Evolutionary conservation across 2,113 vertebrate genomes (phyloP), one percentile per base, ranked within the genome.

Genomic region (Phylloscopus trochilus): DNA sequence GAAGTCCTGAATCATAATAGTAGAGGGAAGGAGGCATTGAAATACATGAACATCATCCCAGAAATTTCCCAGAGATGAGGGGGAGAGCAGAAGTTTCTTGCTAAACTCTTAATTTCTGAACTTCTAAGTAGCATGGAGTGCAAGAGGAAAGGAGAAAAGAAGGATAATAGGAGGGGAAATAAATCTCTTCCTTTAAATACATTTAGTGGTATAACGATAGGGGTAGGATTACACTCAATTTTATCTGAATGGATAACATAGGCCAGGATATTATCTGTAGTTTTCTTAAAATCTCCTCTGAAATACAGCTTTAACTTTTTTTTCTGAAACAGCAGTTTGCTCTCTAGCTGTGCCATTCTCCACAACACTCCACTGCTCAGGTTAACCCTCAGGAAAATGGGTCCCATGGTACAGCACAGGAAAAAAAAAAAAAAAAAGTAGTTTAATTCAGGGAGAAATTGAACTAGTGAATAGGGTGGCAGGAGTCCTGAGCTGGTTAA

Each of bases 261-360:
- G 77, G 33, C 46, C 24, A 24, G 77, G 78, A 87, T 87, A 83
- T 85, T 87, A 91, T 53, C 70, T 80, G 59, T 18, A 55, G 74
- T 93, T 96, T 93, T 88, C 74, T 92, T 72, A 82, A 91, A 92
- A 94, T 69, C 86, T 82, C 24, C 31, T 56, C 63, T 89, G 69
- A 66, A 89, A 66, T 30, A 24, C 0, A 1, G 53, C 43, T 62
- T 93, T 73, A 62, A 59, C 28, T 26, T 37, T 47, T 86, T 70
- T 67, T 37, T 55, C 67, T 70, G 55, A n/a, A 46, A 2, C 22
- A 69, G 67, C 11, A 44, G 37, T 86, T 33, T 69, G 27, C 73
- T 91, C 66, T 80, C 69, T 1, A 2, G 12, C 69, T 31, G 80
- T 43, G 82, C 63, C 28, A 6, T 43, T 82, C 49, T 37, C 49